Percentiles rank a stretch among this genome's conserved stretches.
phyloP scores from a whole-genome alignment of 2,113 vertebrate genomes.

The Cacatua alba region DNA sequence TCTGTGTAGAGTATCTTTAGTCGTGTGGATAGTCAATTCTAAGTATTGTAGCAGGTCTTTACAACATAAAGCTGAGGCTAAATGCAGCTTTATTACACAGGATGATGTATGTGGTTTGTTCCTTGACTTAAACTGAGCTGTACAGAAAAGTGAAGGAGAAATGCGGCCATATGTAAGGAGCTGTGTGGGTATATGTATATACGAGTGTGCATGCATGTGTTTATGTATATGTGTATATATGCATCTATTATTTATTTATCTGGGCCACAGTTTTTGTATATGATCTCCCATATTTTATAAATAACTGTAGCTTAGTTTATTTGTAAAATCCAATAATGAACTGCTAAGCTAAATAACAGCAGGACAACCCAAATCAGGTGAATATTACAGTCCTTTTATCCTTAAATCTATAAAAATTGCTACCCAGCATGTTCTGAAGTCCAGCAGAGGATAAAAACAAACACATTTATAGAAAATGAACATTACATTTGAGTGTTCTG shows the following conservation, averaged over 20 bases:
- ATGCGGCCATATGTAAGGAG: neutral
- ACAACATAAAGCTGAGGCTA: neutral
- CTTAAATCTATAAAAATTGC: neutral
- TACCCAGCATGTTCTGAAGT: neutral
- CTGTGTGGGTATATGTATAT: neutral
- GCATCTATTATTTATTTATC: neutral
- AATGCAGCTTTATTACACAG: neutral
- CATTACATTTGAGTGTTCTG: neutral
- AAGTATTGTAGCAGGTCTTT: neutral
- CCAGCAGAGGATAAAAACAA: neutral
- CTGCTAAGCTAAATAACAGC: neutral
- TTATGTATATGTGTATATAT: neutral
- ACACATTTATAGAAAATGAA: neutral
- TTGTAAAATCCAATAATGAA: neutral
- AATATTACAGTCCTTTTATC: neutral
- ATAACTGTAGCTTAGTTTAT: neutral
- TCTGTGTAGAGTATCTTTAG: neutral
- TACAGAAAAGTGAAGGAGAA: neutral
- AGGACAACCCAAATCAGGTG: neutral
- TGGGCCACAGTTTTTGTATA: neutral
- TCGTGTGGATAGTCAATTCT: neutral
- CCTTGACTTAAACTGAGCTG: neutral
- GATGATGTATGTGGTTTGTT: neutral
- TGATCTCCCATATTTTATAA: neutral
- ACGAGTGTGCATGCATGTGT: accelerated